phyloP scores from a whole-genome alignment of 2,113 vertebrate species.

The Diadophis punctatus region DNA sequence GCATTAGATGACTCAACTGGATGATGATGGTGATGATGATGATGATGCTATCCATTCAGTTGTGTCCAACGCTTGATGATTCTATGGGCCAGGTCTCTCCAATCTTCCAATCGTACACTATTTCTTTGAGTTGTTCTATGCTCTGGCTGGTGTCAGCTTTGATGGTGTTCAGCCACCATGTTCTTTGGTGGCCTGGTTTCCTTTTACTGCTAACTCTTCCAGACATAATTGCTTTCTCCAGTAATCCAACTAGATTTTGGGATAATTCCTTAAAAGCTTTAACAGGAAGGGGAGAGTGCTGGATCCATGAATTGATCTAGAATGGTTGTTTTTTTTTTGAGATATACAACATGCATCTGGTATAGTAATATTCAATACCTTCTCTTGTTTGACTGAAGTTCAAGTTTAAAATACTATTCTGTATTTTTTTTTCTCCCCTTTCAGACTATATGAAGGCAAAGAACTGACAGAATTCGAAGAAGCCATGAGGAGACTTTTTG shows the following conservation, averaged over 20 bases:
- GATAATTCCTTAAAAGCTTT: conserved; percentile 29
- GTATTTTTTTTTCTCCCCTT: conserved; percentile 33
- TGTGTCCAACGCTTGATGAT: background rate
- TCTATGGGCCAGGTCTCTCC: background rate
- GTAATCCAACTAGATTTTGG: background rate
- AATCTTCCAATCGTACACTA: background rate
- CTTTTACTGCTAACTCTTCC: background rate
- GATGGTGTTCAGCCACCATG: background rate
- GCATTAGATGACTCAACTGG: background rate
- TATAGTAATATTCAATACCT: background rate
- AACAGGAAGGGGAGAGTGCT: background rate
- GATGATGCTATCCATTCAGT: background rate
- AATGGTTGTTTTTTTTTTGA: background rate
- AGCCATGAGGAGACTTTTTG: conserved; percentile 90
- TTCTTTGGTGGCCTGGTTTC: no score
- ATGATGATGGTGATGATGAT: background rate
- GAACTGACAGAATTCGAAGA: conserved; percentile 95
- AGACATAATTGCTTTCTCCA: background rate
- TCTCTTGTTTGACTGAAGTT: background rate
- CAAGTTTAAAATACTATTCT: conserved; percentile 15
- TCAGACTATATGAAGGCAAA: conserved; percentile 92
- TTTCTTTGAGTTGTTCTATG: background rate
- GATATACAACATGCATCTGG: background rate
- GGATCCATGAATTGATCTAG: background rate
- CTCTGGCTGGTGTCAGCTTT: background rate